phyloP scores from a whole-genome alignment of 2,888 invertebrate species.

The Sarcophaga caerulescens region DNA sequence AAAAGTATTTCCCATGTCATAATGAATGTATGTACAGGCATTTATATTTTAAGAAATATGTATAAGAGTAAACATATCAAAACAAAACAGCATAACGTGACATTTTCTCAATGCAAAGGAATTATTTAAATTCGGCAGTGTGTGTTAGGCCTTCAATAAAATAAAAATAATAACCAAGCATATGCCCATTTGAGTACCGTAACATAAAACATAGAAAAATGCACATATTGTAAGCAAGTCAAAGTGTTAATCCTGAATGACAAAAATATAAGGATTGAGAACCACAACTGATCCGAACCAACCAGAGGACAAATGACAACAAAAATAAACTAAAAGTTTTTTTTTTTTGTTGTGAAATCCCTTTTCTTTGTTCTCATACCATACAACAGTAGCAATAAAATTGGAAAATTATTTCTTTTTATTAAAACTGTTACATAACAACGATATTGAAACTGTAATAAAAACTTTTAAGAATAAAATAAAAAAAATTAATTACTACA shows the following conservation, averaged over 20 bases:
- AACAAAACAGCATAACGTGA: constrained; percentile 53
- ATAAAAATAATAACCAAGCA: no score
- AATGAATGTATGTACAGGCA: neutral
- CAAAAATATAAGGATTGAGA: constrained; percentile 18
- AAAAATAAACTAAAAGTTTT: constrained; percentile 19
- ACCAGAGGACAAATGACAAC: neutral
- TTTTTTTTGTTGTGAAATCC: neutral
- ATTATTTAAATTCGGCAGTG: constrained; percentile 56
- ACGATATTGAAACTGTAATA: neutral
- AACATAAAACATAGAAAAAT: neutral
- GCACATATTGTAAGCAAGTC: constrained; percentile 36
- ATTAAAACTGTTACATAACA: no score
- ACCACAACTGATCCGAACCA: constrained; percentile 40
- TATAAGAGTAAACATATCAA: constrained; percentile 33
- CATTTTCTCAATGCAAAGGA: constrained; percentile 51
- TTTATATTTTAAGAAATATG: constrained; percentile 15
- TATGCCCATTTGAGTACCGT: no score
- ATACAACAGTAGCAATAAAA: constrained; percentile 8
- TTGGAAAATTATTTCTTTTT: no score
- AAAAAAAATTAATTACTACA: no score
- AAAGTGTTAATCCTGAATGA: constrained; percentile 55
- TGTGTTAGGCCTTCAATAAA: no score
- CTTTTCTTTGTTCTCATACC: constrained; percentile 1
- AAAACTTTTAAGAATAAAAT: neutral
- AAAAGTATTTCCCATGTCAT: constrained; percentile 32